phyloP scores from a whole-genome alignment of 1,140 invertebrate genomes.

The Leptinotarsa lineolata region DNA sequence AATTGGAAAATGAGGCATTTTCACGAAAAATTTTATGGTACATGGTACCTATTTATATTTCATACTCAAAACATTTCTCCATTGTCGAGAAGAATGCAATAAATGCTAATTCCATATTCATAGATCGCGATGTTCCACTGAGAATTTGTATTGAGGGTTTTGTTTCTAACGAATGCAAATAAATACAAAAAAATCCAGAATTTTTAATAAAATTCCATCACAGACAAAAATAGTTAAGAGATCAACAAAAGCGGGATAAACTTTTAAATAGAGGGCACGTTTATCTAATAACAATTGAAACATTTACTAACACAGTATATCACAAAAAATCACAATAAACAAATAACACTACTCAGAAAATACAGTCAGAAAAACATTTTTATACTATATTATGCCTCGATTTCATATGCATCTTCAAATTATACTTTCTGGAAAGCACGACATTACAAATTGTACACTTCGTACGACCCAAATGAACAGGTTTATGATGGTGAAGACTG shows the following conservation, averaged over 20 bases:
- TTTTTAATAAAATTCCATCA: neutral
- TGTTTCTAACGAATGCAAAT: too few species aligned
- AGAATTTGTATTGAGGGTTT: too few species aligned
- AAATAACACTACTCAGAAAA: neutral
- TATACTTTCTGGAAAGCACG: constrained; percentile 49
- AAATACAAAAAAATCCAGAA: too few species aligned
- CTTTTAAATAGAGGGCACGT: neutral
- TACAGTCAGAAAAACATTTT: neutral
- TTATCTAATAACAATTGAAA: neutral
- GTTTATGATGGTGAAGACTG: constrained; percentile 33
- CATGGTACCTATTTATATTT: too few species aligned
- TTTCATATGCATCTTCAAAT: constrained; percentile 49
- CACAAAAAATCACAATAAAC: neutral
- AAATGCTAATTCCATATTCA: too few species aligned
- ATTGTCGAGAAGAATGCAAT: too few species aligned
- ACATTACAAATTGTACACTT: constrained; percentile 48
- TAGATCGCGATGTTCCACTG: too few species aligned
- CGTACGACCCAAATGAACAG: constrained; percentile 44
- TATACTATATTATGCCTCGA: constrained; percentile 39
- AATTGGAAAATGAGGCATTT: too few species aligned
- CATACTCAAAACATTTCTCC: too few species aligned
- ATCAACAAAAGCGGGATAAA: neutral
- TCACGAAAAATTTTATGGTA: too few species aligned
- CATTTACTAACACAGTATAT: neutral
- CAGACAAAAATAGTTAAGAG: neutral